Base-by-base conservation (phyloP, 2,888 invertebrate genomes). In the Brassicogethes aeneus region DNA sequence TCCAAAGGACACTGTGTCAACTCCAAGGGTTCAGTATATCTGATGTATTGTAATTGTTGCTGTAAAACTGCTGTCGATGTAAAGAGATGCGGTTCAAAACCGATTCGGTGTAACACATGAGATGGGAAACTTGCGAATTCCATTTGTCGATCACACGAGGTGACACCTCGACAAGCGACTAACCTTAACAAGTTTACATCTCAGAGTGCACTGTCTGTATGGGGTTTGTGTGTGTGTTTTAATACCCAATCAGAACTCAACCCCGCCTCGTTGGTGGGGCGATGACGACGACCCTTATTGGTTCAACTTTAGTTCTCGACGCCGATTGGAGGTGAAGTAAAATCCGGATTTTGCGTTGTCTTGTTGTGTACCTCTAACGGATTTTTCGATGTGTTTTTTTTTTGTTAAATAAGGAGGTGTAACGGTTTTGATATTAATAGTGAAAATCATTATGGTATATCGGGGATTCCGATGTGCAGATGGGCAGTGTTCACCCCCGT, bases 1-100 rank as follows among this genome's bases (percentile, higher is more conserved):
- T 89, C 88, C 52, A 89, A 68, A 3, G 87, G 87, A 45, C 65
- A 66, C 2, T 73, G 66, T 1, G 69, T 69, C 32, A 68, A 46
- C 46, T 77, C 74, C 38, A 76, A 56, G 2, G 78, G 78, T 57
- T 79, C 78, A 39, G 75, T 68, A 55, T 76, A 77, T 2, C 74
- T 70, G 42, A 77, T 60, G 55, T 76, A 77, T 53, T 75, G 75
- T 42, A 75, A 70, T 50, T 74, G 75, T 45, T 74, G 76, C 34
- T 62, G 62, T 33, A 62, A 54, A 32, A 58, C 57, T 23, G 60
- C 55, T 7, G 56, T 57, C 3, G 53, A 47, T 3, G 60, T 56
- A 34, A 66, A 50, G 34, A 66, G 46, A 17, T 59, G 62, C 15
- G 63, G 53, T 36, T 66, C 64, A 36, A 67, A 51, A 7, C 61